phyloP scores from a whole-genome alignment of 2,113 vertebrate species.

The Sceloporus undulatus region DNA sequence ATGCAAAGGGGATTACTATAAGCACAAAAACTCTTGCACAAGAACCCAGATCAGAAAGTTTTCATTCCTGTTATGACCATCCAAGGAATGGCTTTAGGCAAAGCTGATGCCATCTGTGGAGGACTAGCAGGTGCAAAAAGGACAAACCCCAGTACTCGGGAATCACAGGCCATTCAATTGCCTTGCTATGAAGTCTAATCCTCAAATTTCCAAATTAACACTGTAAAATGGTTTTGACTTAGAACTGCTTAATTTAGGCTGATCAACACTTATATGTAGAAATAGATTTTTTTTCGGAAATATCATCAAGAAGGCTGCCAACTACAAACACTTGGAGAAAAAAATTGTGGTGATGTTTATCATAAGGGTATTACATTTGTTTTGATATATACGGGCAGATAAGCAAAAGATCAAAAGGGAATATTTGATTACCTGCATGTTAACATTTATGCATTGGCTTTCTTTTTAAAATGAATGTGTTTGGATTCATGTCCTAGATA shows the following conservation, averaged over 20 bases:
- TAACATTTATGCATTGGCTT: background rate
- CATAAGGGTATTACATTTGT: background rate
- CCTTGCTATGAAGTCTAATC: background rate
- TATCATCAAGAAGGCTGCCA: background rate
- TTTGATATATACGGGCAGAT: background rate
- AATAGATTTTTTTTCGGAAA: background rate
- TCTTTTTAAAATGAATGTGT: background rate
- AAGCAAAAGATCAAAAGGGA: background rate
- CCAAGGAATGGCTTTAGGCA: background rate
- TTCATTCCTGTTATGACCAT: background rate
- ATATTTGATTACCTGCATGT: background rate
- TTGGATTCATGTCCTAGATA: fast-evolving
- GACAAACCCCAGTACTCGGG: background rate
- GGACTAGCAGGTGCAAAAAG: background rate
- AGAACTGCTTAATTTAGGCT: background rate
- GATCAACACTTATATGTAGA: background rate
- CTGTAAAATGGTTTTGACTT: background rate
- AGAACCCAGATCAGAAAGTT: background rate
- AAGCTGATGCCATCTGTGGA: background rate
- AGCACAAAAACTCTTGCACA: no score
- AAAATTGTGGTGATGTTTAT: background rate
- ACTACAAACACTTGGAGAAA: background rate
- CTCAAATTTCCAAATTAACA: background rate
- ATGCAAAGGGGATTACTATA: no score
- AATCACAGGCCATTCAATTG: background rate